Evolutionary conservation across 2,113 vertebrate genomes (phyloP).

Genomic region (Cricetomys ansorgei): DNA sequence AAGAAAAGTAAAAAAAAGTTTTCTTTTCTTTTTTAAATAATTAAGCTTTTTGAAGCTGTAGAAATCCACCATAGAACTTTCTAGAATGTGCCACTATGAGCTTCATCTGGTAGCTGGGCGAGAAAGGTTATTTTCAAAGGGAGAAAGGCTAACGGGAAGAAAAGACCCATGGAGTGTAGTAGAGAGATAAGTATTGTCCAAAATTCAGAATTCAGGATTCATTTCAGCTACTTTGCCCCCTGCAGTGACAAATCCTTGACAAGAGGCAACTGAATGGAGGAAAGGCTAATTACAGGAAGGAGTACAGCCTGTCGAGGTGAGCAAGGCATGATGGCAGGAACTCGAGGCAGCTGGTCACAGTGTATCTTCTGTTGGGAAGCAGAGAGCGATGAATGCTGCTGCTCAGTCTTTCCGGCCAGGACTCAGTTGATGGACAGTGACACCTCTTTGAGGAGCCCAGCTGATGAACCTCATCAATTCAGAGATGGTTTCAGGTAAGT

Average conservation of each 20-base stretch:
- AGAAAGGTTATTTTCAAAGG: background rate
- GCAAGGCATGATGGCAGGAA: background rate
- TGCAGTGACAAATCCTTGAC: background rate
- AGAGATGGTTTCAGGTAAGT: background rate
- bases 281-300: background rate
- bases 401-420: background rate
- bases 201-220: background rate
- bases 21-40: background rate
- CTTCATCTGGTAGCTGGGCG: background rate
- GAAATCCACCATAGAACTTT: background rate
- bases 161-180: background rate
- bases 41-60: background rate
- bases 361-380: background rate
- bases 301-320: too few species aligned
- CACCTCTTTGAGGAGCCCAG: background rate
- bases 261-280: background rate
- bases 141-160: background rate
- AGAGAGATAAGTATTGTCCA: background rate
- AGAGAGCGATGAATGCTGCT: background rate
- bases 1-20: background rate
- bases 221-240: background rate
- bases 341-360: background rate
- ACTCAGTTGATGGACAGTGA: background rate
- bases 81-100: background rate
- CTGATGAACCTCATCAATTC: background rate